Evolutionary conservation across 2,888 invertebrate species (phyloP).

Genomic region (Leptogaster cylindrica): DNA sequence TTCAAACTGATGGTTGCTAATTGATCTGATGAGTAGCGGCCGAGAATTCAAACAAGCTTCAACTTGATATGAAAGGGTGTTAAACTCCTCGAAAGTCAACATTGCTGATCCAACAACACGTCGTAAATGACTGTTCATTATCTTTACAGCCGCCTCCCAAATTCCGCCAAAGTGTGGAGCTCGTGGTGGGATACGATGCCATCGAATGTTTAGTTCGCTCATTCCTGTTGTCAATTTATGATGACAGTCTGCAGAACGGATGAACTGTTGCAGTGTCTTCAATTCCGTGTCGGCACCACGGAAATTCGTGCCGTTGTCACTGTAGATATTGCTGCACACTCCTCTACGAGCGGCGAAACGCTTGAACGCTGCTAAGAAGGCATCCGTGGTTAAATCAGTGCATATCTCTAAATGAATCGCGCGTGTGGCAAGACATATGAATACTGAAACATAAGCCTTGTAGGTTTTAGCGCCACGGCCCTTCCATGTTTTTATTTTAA

Average conservation of each 20-base stretch:
- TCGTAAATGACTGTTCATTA: constrained; percentile 7
- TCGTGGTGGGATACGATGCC: constrained; percentile 45
- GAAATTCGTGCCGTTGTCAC: constrained; percentile 28
- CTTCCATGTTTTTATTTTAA: constrained; percentile 23
- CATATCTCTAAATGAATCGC: constrained; percentile 36
- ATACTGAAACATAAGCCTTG: too few relatives aligned
- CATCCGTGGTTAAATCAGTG: constrained; percentile 41
- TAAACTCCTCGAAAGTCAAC: constrained; percentile 48
- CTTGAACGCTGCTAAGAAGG: constrained; percentile 48
- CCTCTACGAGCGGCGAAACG: constrained; percentile 43
- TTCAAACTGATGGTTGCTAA: too few relatives aligned
- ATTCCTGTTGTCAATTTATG: background rate
- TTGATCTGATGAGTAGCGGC: too few relatives aligned
- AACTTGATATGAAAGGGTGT: constrained; percentile 49
- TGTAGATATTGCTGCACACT: background rate
- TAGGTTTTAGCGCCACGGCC: too few relatives aligned
- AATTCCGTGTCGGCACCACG: constrained; percentile 39
- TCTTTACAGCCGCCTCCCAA: constrained; percentile 20
- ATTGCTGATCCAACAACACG: background rate
- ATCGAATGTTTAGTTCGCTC: constrained; percentile 35
- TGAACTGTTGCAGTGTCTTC: background rate
- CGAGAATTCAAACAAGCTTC: too few relatives aligned
- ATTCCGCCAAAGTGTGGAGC: constrained; percentile 32
- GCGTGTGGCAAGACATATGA: too few relatives aligned
- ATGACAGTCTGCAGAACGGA: background rate